phyloP scores from a whole-genome alignment of 1,140 invertebrate species.

The Aphis craccivora region DNA sequence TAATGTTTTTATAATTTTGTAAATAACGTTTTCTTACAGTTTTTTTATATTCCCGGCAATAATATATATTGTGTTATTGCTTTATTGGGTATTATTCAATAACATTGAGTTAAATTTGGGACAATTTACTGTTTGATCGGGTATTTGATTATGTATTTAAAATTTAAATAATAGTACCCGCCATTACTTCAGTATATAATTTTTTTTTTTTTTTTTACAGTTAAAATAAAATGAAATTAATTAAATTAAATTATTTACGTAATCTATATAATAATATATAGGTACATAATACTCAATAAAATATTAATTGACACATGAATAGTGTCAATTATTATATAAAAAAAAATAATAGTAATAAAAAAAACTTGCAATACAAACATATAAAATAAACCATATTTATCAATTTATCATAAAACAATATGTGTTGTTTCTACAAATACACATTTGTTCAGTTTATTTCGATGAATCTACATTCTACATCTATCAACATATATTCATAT shows the following conservation, averaged over 20 bases:
- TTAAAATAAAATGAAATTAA: neutral
- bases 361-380: neutral
- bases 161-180: neutral
- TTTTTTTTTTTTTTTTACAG: neutral
- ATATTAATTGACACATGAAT: neutral
- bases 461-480: neutral
- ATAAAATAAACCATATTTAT: no score
- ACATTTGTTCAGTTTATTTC: neutral
- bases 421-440: neutral
- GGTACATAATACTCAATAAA: no score
- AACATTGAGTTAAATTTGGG: neutral
- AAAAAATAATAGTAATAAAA: no score
- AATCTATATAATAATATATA: no score
- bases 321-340: neutral
- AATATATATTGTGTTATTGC: no score
- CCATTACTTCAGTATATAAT: neutral
- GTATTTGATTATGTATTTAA: neutral
- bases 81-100: neutral
- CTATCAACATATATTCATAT: neutral
- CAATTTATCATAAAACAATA: neutral
- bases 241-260: neutral
- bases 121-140: neutral
- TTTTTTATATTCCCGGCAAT: no score
- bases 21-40: no score
- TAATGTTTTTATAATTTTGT: neutral